Percentiles rank a stretch among this genome's conserved stretches.
Conservation (phyloP, 2,888 invertebrate species). For the Coenonympha arcania region DNA sequence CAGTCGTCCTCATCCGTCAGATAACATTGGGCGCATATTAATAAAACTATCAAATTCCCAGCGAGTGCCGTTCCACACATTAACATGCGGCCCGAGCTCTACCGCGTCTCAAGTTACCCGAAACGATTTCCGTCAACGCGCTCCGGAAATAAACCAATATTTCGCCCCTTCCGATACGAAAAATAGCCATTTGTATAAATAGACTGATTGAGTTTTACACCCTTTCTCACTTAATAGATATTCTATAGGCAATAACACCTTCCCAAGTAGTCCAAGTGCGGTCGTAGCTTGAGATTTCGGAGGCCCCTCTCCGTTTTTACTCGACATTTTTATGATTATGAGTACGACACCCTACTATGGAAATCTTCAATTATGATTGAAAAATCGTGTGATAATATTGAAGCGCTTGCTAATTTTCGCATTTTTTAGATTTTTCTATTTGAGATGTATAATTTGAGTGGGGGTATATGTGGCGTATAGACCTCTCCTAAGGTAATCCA, state of each 20-base stretch:
- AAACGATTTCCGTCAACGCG: slow-evolving; percentile 38
- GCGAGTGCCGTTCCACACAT: slow-evolving; percentile 44
- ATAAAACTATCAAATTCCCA: slow-evolving; percentile 48
- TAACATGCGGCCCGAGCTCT: slow-evolving; percentile 42
- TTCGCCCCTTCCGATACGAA: slow-evolving; percentile 6
- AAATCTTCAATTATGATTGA: too few relatives aligned
- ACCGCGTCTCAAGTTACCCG: slow-evolving; percentile 37
- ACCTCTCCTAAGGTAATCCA: too few relatives aligned
- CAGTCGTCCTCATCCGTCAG: slow-evolving; percentile 25
- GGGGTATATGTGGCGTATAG: too few relatives aligned
- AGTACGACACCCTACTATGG: too few relatives aligned
- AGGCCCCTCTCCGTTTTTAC: too few relatives aligned
- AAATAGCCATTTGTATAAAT: slow-evolving; percentile 13
- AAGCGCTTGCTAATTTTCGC: too few relatives aligned
- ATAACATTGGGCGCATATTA: slow-evolving; percentile 47
- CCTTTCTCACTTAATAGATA: background rate
- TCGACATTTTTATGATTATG: too few relatives aligned
- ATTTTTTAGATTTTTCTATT: too few relatives aligned
- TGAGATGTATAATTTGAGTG: too few relatives aligned
- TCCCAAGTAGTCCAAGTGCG: too few relatives aligned
- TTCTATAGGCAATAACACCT: background rate
- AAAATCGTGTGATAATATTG: too few relatives aligned
- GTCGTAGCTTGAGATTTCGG: too few relatives aligned
- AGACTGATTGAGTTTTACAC: slow-evolving; percentile 2
- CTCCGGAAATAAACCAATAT: slow-evolving; percentile 24